These are phyloP conservation scores for Rhabdomys dilectus DNA, from an alignment of 2,113 vertebrate species.

Conservation along the genomic window DNA sequence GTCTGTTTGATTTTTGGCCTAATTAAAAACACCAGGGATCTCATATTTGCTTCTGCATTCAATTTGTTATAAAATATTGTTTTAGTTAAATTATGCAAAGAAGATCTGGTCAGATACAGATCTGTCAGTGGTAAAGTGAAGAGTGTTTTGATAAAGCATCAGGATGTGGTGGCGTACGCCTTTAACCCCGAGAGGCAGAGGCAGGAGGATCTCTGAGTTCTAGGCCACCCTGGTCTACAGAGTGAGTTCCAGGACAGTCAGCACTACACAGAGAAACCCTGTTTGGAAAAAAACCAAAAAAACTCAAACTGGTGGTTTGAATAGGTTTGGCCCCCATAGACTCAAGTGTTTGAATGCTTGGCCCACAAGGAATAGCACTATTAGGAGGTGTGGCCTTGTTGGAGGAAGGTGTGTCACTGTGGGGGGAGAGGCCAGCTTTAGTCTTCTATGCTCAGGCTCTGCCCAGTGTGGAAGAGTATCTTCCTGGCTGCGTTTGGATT, in stretches of 20 bases:
- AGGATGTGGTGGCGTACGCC: accelerated
- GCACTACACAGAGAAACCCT: neutral
- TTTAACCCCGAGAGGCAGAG: neutral
- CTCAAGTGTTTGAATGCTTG: no score
- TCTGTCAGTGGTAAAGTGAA: neutral
- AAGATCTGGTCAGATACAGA: neutral
- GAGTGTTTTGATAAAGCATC: neutral
- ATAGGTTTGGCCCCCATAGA: no score
- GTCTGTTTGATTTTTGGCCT: constrained; percentile 43
- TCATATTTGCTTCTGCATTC: constrained; percentile 1
- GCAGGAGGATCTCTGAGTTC: neutral
- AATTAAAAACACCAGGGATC: constrained; percentile 1
- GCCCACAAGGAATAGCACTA: no score
- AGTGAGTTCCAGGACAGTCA: neutral
- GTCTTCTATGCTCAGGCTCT: no score
- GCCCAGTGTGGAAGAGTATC: no score
- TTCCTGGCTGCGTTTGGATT: no score
- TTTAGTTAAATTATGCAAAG: constrained; percentile 2
- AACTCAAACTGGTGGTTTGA: no score
- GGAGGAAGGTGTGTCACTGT: no score
- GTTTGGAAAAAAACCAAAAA: neutral
- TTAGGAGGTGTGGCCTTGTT: no score
- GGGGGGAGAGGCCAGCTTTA: no score
- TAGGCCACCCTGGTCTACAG: neutral
- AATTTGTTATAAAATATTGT: constrained; percentile 33